Evolutionary conservation across 2,797 vertebrate genomes (phyloP), one percentile per base, ranked within the genome.

Genomic region (Coilia nasus): DNA sequence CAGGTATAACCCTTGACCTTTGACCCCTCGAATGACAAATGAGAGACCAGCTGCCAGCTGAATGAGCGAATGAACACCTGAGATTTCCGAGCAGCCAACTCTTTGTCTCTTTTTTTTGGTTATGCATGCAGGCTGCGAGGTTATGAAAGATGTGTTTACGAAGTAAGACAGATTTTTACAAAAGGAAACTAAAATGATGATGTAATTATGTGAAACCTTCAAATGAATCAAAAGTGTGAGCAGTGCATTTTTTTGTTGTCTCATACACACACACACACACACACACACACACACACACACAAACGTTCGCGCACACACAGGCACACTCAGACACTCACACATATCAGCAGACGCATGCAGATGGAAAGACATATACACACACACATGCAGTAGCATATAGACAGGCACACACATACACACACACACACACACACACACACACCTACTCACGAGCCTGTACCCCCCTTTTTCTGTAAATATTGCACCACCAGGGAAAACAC

Each of bases 1-100:
- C 94, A 97, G 97, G 97, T 98, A 93, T 96, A 91, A 93, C 93
- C 83, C 86, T 78, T 81, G 86, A 44, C 71, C 71, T 78, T 85
- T 88, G 82, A 84, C 67, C 5, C 7, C 83, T 44, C 2, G 35
- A 31, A 41, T 78, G 71, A 21, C 71, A 5, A 78, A 44, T 44
- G 31, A 44, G 35, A 17, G 35, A 75, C 31, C 17, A 35, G 31
- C 1, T 44, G 7, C 3, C 7, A 54, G 2, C 50, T 54, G 6
- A 54, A 54, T 54, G 50, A 54, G 50, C 50, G 50, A 54, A 44
- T 21, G 71, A 41, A 31, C 28, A 44, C 17, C 28, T 71, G 64
- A 35, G 28, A 41, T 21, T 67, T 67, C 25, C 25, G 3, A 19
- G 31, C 46, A 47, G 46, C 46, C 46, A 47, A 47, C 46, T 21